These are phyloP conservation scores for Onychomys arenicola DNA, from an alignment of 2,797 vertebrate genomes.

Conservation along the genomic window DNA sequence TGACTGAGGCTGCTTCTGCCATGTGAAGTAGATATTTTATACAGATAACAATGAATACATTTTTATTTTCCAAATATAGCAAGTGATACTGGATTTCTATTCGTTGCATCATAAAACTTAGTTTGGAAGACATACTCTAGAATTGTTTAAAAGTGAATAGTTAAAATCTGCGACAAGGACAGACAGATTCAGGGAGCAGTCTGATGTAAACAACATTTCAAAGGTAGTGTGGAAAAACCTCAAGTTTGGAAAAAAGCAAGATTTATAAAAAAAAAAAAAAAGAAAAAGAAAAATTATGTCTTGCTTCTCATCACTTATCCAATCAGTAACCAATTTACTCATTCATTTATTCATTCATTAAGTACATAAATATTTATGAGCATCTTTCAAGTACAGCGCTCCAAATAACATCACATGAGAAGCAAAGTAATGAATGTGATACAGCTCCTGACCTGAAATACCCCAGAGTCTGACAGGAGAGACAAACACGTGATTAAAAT, in stretches of 20 bases:
- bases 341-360: constrained; percentile 71
- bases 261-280: neutral
- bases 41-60: neutral
- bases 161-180: neutral
- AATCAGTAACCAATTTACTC: constrained; percentile 60
- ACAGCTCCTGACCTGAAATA: constrained; percentile 50
- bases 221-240: neutral
- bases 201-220: neutral
- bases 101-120: neutral
- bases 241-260: neutral
- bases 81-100: neutral
- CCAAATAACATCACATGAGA: constrained; percentile 26
- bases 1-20: neutral
- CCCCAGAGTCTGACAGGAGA: neutral
- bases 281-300: neutral
- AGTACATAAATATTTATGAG: constrained; percentile 70
- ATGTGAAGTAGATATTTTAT: neutral
- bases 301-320: constrained; percentile 48
- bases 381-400: constrained; percentile 2
- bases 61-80: neutral
- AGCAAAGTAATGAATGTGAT: constrained; percentile 23
- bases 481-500: neutral
- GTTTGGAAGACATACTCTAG: neutral
- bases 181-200: neutral
- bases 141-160: neutral